These are phyloP conservation scores for Ethmia dodecea DNA, from an alignment of 2,888 invertebrate genomes.

Conservation along the genomic window DNA sequence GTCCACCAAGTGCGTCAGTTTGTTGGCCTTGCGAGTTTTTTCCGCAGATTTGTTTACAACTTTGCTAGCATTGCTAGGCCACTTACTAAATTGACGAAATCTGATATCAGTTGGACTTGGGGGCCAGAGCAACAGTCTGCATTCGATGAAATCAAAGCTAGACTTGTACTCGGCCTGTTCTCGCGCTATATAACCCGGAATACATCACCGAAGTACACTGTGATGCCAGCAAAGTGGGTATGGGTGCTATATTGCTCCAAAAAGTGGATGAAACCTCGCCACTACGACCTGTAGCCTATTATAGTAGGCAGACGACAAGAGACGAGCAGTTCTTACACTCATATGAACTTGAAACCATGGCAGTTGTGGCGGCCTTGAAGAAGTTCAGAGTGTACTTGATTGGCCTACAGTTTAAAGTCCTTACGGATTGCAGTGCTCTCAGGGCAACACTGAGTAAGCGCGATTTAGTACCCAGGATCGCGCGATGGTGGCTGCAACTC, in stretches of 20 bases:
- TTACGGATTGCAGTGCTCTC: not conserved
- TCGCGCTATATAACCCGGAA: constrained; percentile 6
- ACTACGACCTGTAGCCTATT: constrained; percentile 22
- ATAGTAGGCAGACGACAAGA: constrained; percentile 28
- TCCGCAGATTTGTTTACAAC: constrained; percentile 22
- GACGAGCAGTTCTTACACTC: constrained; percentile 33
- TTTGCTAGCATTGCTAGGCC: constrained; percentile 7
- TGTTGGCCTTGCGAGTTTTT: constrained; percentile 23
- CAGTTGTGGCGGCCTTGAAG: constrained; percentile 4
- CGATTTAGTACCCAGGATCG: no score
- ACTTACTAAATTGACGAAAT: constrained; percentile 5
- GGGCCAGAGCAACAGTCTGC: constrained; percentile 5
- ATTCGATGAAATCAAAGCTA: constrained; percentile 1
- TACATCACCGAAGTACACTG: constrained; percentile 7
- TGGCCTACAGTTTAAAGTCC: constrained; percentile 1
- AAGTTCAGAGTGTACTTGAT: constrained; percentile 1
- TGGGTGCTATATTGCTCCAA: constrained; percentile 7
- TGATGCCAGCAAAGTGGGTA: no score
- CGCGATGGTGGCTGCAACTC: constrained; percentile 9
- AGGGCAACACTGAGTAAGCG: not conserved
- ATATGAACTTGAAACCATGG: constrained; percentile 25
- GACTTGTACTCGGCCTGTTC: constrained; percentile 4
- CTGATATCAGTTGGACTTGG: constrained; percentile 4
- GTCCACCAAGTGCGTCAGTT: constrained; percentile 26
- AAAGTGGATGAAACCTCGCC: not conserved